Evolutionary conservation across 1,140 invertebrate species (phyloP), one percentile per base, ranked within the genome.

Genomic region (Aphelenchoides fujianensis): DNA sequence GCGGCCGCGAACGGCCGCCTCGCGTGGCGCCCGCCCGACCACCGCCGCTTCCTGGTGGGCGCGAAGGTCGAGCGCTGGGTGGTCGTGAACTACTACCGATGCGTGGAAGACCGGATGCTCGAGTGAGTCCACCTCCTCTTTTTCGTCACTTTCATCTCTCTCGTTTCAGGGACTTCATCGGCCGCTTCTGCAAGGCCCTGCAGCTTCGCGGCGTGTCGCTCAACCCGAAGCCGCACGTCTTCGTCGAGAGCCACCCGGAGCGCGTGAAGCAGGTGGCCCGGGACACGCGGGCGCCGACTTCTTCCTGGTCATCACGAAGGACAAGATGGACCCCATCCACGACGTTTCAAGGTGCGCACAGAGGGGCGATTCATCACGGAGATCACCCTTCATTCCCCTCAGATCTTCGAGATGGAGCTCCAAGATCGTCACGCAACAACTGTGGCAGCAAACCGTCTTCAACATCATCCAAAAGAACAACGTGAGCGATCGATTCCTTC

Each of bases 301-400:
- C 55, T 7, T 59, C 5, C 28, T 59, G 55, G 5, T 59, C 5
- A 32, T 59, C 23, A 59, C 55, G 27, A 59, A 19, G 34, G 55
- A 59, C 55, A 59, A 59, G 23, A 59, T 59, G 55, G 55, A 59
- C 55, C 55, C 55, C 12, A 19, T 59, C 34, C 55, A 59, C 55
- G 34, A 59, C 19, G 55, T 5, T 7, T 7, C 34, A 32, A 59
- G 34, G 55, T 12, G 12, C 12, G 23, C 12, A 48, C 12, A n/a
- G n/a, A n/a, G n/a, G n/a, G n/a, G n/a, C 12, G 12, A 48, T 16
- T 16, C 12, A 16, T 12, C 41, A 48, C 12, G 12, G 12, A 48
- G 23, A 16, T 48, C 41, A 16, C 41, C n/a, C n/a, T n/a, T n/a
- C n/a, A n/a, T n/a, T 48, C 23, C 12, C 23, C 23, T 48, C 23